Evolutionary conservation across 2,797 vertebrate species (phyloP), one percentile per base, ranked within the genome.

Genomic region (Onychomys arenicola): DNA sequence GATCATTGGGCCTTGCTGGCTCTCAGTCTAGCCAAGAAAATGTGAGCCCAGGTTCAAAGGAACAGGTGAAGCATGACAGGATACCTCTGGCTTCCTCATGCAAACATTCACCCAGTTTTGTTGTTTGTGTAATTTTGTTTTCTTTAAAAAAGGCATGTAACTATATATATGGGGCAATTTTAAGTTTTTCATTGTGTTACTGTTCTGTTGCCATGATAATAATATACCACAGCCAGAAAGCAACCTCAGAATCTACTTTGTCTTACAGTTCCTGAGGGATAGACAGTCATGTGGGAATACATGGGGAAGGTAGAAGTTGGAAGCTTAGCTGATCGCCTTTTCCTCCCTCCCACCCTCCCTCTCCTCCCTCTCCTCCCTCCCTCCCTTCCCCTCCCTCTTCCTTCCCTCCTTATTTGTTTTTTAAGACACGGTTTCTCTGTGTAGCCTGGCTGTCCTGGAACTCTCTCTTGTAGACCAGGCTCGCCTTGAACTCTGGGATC

Each of bases 161-260:
- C 17, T 80, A 7, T 93, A 6, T 88, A 61, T 95, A 69, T 95
- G 63, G 37, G 34, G 59, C 90, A 61, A 49, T 94, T 94, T 77
- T 71, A 77, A 76, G 69, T 81, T 67, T 85, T 29, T 82, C 55
- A n/a, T 90, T 92, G 75, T 91, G 49, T 59, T 91, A 11, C 19
- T 89, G 81, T 94, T 81, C n/a, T 81, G 34, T 81, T 81, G 34
- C 78, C 59, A 37, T 57, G 17, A 55, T 80, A 57, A 55, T 80
- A 57, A 37, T 57, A 80, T 77, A 32, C 77, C 49, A 23, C 55
- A 34, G 55, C 23, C 55, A 59, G 55, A 81, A 55, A 27, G 78
- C 78, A 59, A 37, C 55, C 23, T 25, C 37, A 59, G 78, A 52
- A 29, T 32, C 32, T 17, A 32, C 59, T 59, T 59, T 16, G 55